These are phyloP conservation scores for Orientallactaga bullata DNA, from an alignment of 2,113 vertebrate species.

Conservation along the genomic window DNA sequence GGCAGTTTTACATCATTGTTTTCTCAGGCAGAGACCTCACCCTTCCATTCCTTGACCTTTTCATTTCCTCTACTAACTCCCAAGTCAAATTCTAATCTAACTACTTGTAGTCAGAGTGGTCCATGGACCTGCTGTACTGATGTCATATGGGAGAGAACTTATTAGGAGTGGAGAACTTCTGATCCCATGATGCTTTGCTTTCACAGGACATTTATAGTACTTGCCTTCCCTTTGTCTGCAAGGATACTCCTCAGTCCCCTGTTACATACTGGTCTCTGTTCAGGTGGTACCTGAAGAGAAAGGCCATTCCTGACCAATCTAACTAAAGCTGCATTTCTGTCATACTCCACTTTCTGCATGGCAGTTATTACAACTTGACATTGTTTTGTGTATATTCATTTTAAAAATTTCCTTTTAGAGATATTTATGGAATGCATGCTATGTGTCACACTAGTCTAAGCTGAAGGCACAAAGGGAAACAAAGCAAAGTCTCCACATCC, in stretches of 20 bases:
- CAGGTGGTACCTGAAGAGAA: background rate
- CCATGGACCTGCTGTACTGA: background rate
- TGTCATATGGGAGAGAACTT: background rate
- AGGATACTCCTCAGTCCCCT: background rate
- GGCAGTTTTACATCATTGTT: background rate
- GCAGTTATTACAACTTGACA: background rate
- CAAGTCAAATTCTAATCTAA: background rate
- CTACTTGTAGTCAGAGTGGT: background rate
- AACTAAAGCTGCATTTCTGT: background rate
- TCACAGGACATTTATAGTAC: background rate
- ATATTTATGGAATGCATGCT: background rate
- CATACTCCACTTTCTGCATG: background rate
- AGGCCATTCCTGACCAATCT: background rate
- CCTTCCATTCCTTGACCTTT: background rate
- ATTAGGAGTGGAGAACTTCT: background rate
- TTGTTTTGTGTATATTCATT: background rate
- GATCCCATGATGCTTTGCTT: background rate
- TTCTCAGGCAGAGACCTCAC: background rate
- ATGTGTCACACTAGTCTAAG: background rate
- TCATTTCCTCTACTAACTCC: background rate
- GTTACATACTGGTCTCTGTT: background rate
- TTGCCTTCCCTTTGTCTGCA: background rate
- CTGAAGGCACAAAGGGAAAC: background rate
- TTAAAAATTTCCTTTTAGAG: background rate
- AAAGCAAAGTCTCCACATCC: background rate